phyloP scores from a whole-genome alignment of 2,888 invertebrate genomes.

The Xestia ashworthii region DNA sequence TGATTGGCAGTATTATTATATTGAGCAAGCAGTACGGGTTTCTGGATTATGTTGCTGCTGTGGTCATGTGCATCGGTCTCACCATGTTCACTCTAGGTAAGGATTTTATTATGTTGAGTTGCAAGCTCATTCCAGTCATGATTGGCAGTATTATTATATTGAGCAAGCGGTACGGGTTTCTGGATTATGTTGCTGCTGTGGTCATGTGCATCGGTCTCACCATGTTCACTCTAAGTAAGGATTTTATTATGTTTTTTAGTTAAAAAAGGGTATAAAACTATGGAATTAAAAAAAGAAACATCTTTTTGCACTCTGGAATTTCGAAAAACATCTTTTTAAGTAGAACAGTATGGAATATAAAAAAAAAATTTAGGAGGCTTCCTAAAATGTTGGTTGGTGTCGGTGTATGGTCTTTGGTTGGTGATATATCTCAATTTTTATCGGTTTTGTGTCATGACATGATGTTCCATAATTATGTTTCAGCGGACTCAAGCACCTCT shows the following conservation, averaged over 20 bases:
- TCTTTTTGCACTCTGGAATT: background rate
- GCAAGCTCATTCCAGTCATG: constrained; percentile 98
- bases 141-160: constrained; percentile 98
- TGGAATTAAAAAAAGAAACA: too few relatives aligned
- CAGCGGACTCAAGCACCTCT: constrained; percentile 94
- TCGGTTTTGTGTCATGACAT: background rate
- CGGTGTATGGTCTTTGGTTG: too few relatives aligned
- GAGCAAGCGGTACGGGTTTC: constrained; percentile 95
- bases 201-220: constrained; percentile 97
- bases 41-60: constrained; percentile 95
- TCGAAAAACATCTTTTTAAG: too few relatives aligned
- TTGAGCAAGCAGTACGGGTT: constrained; percentile 96
- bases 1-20: constrained; percentile 98
- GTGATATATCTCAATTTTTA: background rate
- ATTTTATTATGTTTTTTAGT: background rate
- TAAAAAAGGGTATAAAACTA: too few relatives aligned
- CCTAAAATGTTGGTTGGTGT: too few relatives aligned
- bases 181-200: constrained; percentile 96
- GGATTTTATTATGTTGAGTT: constrained; percentile 94
- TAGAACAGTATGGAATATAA: too few relatives aligned
- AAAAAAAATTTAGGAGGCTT: too few relatives aligned
- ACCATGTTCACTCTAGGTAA: constrained; percentile 97
- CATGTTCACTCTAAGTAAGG: constrained; percentile 96
- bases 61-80: constrained; percentile 96
- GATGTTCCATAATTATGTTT: constrained; percentile 67